Evolutionary conservation across 2,797 vertebrate species (phyloP).

Genomic region (Selene dorsalis): DNA sequence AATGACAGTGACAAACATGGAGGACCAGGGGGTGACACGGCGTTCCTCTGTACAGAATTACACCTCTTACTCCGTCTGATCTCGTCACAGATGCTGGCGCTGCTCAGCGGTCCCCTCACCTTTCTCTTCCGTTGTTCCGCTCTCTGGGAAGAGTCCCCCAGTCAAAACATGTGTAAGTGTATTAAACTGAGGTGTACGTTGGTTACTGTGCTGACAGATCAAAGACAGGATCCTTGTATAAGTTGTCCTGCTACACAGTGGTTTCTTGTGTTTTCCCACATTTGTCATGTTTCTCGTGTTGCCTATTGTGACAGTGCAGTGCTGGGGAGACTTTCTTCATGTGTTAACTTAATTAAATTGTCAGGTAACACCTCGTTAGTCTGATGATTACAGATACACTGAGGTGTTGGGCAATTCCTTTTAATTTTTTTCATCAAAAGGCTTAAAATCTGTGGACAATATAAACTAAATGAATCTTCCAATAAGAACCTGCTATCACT

Average conservation of each 20-base stretch:
- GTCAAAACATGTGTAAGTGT: slow-evolving; percentile 59
- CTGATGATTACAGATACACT: slow-evolving; percentile 51
- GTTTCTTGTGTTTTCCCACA: slow-evolving; percentile 41
- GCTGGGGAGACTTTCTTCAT: slow-evolving; percentile 51
- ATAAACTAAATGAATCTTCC: neutral
- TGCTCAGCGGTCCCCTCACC: slow-evolving; percentile 20
- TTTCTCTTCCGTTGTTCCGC: slow-evolving; percentile 43
- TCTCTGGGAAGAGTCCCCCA: slow-evolving; percentile 32
- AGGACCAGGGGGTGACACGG: slow-evolving; percentile 58
- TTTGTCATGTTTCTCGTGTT: slow-evolving; percentile 49
- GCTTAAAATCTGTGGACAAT: neutral
- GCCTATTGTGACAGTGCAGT: slow-evolving; percentile 48
- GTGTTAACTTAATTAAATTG: slow-evolving; percentile 79
- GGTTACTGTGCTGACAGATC: slow-evolving; percentile 54
- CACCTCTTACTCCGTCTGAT: slow-evolving; percentile 50
- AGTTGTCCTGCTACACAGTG: slow-evolving; percentile 31
- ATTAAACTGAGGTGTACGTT: slow-evolving; percentile 45
- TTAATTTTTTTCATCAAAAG: neutral
- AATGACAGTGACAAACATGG: slow-evolving; percentile 69
- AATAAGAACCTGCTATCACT: neutral
- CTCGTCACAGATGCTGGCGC: slow-evolving; percentile 39
- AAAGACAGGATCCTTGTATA: slow-evolving; percentile 55
- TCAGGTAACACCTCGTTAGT: slow-evolving; percentile 76
- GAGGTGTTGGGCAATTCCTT: slow-evolving; percentile 22
- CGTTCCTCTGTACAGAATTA: slow-evolving; percentile 45